phyloP scores from a whole-genome alignment of 2,888 invertebrate genomes.

The Brachycybe producta region DNA sequence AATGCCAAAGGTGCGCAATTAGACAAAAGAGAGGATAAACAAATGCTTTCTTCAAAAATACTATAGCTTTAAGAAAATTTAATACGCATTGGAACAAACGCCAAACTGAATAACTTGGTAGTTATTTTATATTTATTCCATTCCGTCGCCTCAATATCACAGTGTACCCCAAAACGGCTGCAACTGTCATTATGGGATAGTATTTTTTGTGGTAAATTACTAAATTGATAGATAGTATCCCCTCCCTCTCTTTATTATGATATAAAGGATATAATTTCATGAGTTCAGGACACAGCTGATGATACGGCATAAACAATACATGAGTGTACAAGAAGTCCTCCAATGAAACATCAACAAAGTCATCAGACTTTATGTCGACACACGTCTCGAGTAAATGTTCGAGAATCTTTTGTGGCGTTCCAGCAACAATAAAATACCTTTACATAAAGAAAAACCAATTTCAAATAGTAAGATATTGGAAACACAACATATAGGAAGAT shows the following conservation, averaged over 20 bases:
- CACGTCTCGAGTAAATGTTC: slow-evolving; percentile 71
- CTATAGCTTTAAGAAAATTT: no score
- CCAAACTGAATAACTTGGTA: no score
- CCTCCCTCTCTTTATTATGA: no score
- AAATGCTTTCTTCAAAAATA: no score
- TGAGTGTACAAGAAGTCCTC: slow-evolving; percentile 73
- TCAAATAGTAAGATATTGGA: neutral
- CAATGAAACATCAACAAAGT: slow-evolving; percentile 54
- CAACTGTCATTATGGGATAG: neutral
- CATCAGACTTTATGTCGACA: slow-evolving; percentile 43
- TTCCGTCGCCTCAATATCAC: no score
- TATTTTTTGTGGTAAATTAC: neutral
- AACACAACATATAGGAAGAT: neutral
- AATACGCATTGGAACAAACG: no score
- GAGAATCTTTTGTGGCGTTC: slow-evolving; percentile 70
- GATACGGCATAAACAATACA: slow-evolving; percentile 65
- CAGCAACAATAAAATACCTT: slow-evolving; percentile 54
- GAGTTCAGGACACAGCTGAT: slow-evolving; percentile 56
- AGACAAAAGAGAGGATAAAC: no score
- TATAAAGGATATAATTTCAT: slow-evolving; percentile 64
- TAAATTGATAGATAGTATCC: no score
- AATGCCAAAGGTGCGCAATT: no score
- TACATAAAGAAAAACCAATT: slow-evolving; percentile 3
- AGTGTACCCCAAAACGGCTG: no score
- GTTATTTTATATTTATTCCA: no score